Evolutionary conservation across 2,797 vertebrate genomes (phyloP).

Genomic region (Enteromius paludinosus): DNA sequence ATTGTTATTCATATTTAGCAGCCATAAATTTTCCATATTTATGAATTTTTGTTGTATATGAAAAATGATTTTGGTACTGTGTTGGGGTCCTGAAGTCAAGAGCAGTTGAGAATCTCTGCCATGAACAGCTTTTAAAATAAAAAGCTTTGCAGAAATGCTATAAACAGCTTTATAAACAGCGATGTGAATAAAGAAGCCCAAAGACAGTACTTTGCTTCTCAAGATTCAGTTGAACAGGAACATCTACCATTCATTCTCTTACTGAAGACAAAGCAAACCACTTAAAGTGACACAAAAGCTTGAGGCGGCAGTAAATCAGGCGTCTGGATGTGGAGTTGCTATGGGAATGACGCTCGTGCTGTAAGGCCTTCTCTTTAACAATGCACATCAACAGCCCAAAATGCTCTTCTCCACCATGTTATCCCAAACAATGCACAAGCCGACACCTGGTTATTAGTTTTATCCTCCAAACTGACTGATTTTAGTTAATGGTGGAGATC

Average conservation of each 20-base stretch:
- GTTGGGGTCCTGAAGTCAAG: neutral
- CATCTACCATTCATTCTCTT: neutral
- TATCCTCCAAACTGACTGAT: neutral
- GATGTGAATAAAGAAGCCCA: neutral
- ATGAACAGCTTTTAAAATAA: neutral
- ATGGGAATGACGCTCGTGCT: constrained; percentile 32
- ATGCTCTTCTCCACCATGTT: neutral
- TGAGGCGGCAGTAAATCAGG: constrained; percentile 29
- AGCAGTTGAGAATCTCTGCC: neutral
- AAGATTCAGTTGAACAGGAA: constrained; percentile 13
- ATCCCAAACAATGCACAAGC: neutral
- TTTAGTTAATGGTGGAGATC: constrained; percentile 18
- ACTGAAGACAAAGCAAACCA: neutral
- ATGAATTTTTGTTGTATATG: neutral
- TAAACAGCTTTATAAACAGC: neutral
- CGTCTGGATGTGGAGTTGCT: constrained; percentile 36
- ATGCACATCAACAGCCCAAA: constrained; percentile 2
- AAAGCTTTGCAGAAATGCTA: neutral
- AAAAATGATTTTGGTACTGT: neutral
- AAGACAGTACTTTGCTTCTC: constrained; percentile 47
- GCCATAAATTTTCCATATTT: neutral
- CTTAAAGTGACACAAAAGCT: constrained; percentile 30
- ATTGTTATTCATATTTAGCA: neutral
- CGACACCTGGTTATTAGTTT: neutral
- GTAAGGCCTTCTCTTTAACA: constrained; percentile 24